These are phyloP conservation scores for Acropternis orthonyx DNA, from an alignment of 2,797 vertebrate genomes.

Conservation along the genomic window DNA sequence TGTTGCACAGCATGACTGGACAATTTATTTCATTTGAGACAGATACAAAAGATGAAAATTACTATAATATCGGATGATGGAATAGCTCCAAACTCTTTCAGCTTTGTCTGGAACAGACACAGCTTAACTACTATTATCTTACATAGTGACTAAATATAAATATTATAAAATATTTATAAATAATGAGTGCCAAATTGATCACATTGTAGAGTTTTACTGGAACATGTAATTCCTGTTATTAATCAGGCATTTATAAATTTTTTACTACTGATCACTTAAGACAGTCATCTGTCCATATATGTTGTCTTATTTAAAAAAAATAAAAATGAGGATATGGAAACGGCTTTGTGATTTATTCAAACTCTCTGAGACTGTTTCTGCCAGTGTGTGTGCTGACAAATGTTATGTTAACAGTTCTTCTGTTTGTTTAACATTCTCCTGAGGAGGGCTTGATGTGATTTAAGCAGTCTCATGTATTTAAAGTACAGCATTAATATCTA, in stretches of 20 bases:
- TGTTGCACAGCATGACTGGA: conserved; percentile 6
- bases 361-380: conserved; percentile 13
- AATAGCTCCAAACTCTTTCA: conserved; percentile 50
- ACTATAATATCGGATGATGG: conserved; percentile 13
- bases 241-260: neutral
- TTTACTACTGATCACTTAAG: neutral
- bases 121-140: conserved; percentile 1
- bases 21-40: conserved; percentile 18
- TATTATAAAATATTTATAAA: conserved; percentile 40
- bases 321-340: neutral
- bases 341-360: conserved; percentile 36
- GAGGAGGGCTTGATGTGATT: neutral
- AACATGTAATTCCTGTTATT: neutral
- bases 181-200: neutral
- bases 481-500: neutral
- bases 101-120: neutral
- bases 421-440: conserved; percentile 31
- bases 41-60: conserved; percentile 23
- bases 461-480: neutral
- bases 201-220: conserved; percentile 1
- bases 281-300: neutral
- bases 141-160: conserved; percentile 17
- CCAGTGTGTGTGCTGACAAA: conserved; percentile 22
- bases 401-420: conserved; percentile 22
- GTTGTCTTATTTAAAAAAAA: neutral